A percentile compares a stretch with the other conserved stretches of the same genome.
Conservation (phyloP, 2,888 invertebrate species). For the Chrysodeixis includens region DNA sequence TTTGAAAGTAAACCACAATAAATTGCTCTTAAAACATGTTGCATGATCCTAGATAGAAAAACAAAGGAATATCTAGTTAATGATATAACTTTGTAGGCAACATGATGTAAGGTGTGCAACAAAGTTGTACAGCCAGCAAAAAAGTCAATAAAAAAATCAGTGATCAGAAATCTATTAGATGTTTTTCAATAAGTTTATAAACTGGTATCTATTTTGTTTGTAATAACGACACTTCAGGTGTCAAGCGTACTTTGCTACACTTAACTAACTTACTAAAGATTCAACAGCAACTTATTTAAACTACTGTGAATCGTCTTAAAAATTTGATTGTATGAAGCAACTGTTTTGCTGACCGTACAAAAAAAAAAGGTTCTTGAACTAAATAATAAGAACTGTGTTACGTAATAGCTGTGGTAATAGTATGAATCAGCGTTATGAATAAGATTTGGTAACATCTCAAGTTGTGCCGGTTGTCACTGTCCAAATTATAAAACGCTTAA, state of each 20-base stretch:
- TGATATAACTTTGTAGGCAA: not conserved
- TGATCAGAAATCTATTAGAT: too few relatives aligned
- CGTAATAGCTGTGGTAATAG: too few relatives aligned
- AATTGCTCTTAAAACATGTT: not conserved
- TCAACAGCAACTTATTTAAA: too few relatives aligned
- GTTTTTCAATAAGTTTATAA: too few relatives aligned
- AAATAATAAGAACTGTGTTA: not conserved
- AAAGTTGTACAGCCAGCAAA: not conserved
- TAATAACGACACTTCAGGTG: too few relatives aligned
- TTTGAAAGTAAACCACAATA: not conserved
- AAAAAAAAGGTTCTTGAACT: not conserved
- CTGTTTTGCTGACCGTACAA: not conserved
- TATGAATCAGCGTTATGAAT: not conserved
- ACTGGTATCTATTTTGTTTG: too few relatives aligned
- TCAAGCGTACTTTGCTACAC: too few relatives aligned
- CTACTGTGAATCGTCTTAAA: too few relatives aligned
- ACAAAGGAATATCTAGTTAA: not conserved
- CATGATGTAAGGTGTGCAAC: not conserved
- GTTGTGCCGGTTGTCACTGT: not conserved
- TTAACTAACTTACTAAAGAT: too few relatives aligned
- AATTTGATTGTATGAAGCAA: too few relatives aligned
- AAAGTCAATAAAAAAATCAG: too few relatives aligned
- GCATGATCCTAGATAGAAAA: not conserved
- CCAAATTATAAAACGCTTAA: not conserved
- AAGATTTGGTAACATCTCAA: not conserved